Percentiles rank a stretch among this genome's conserved stretches.
Conservation (phyloP, 2,888 invertebrate species). For the Mesorhabditis belari region DNA sequence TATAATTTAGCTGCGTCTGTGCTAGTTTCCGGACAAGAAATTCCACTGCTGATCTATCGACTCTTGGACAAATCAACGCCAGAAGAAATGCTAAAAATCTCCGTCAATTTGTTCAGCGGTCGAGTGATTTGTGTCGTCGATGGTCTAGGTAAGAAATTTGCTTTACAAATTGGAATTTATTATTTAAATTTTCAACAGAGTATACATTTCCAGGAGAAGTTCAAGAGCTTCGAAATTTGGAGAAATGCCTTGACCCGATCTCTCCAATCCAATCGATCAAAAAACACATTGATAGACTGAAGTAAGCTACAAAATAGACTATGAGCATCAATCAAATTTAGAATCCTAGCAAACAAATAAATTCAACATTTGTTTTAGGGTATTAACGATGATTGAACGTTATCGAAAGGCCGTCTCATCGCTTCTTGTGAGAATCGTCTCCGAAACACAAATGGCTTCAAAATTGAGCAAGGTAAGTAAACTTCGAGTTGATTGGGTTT, state of each 20-base stretch:
- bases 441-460: conserved; percentile 17
- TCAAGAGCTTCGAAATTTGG: conserved; percentile 19
- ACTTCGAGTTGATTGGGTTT: background rate
- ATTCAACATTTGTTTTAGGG: too few relatives aligned
- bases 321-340: too few relatives aligned
- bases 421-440: conserved; percentile 25
- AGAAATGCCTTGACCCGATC: conserved; percentile 22
- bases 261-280: background rate
- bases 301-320: too few relatives aligned
- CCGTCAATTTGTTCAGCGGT: conserved; percentile 45
- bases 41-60: conserved; percentile 30
- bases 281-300: conserved; percentile 1
- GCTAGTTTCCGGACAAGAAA: conserved; percentile 24
- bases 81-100: conserved; percentile 29
- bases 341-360: too few relatives aligned
- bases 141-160: conserved; percentile 10
- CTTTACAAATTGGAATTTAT: background rate
- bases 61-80: conserved; percentile 23
- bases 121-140: conserved; percentile 35
- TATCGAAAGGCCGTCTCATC: conserved; percentile 33
- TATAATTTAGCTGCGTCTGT: background rate
- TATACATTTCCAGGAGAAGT: conserved; percentile 11
- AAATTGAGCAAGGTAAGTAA: conserved; percentile 13
- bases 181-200: background rate
- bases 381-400: conserved; percentile 38